Evolutionary conservation across 2,797 vertebrate genomes (phyloP).

Genomic region (Denticeps clupeoides): DNA sequence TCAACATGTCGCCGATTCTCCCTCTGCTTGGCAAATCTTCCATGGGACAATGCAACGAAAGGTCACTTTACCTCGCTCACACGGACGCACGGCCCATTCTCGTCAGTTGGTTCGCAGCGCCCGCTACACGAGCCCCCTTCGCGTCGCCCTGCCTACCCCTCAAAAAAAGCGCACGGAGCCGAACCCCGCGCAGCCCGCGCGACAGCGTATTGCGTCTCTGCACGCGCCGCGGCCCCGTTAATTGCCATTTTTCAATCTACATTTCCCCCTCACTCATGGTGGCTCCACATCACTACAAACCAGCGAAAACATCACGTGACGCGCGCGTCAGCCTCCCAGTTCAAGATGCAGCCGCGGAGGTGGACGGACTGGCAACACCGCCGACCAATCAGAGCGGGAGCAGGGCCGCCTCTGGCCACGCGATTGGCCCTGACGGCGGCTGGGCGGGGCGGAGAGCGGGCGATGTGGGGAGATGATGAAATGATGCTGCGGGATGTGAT

Average conservation of each 20-base stretch:
- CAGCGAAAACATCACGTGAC: constrained; percentile 65
- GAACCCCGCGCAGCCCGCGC: constrained; percentile 17
- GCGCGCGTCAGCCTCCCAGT: constrained; percentile 23
- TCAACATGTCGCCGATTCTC: constrained; percentile 30
- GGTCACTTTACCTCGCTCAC: constrained; percentile 36
- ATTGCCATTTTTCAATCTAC: constrained; percentile 34
- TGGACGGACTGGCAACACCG: constrained; percentile 3
- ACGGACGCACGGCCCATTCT: constrained; percentile 32
- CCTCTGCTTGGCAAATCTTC: constrained; percentile 23
- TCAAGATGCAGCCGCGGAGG: constrained; percentile 7
- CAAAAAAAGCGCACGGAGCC: constrained; percentile 5
- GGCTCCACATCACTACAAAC: constrained; percentile 46
- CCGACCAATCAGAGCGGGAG: constrained; percentile 6
- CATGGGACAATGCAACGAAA: constrained; percentile 34
- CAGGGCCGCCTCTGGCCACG: neutral
- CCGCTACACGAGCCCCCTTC: constrained; percentile 17
- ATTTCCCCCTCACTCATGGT: constrained; percentile 34
- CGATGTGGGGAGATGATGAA: constrained; percentile 4
- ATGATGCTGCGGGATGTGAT: constrained; percentile 8
- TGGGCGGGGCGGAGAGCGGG: constrained; percentile 8
- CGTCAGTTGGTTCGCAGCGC: constrained; percentile 12
- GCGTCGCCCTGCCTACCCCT: constrained; percentile 19
- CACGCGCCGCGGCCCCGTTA: constrained; percentile 18
- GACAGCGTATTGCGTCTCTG: constrained; percentile 22
- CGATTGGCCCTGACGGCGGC: constrained; percentile 24